Conservation (phyloP, 2,113 vertebrate genomes). For the Vulpes lagopus region DNA sequence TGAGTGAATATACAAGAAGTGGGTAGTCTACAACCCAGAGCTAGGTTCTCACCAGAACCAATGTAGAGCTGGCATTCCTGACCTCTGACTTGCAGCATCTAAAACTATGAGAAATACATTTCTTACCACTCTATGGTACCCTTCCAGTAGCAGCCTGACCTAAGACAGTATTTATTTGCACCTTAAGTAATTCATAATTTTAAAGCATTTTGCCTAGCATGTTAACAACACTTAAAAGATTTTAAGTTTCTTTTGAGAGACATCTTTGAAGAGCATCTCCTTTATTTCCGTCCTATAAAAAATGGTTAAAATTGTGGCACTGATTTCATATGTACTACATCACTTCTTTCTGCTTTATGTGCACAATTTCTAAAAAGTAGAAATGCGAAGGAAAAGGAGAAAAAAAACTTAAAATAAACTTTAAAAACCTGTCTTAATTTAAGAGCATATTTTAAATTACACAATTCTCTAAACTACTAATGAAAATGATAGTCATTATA, state of each 20-base stretch:
- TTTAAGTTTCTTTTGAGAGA: neutral
- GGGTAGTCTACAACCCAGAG: neutral
- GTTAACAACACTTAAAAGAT: neutral
- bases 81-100: neutral
- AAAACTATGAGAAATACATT: neutral
- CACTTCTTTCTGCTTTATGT: neutral
- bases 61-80: neutral
- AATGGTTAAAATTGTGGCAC: neutral
- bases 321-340: neutral
- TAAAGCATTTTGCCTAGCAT: neutral
- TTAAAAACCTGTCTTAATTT: neutral
- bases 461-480: neutral
- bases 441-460: conserved; percentile 31
- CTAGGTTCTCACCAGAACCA: neutral
- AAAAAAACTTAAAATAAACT: neutral
- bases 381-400: neutral
- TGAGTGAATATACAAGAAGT: neutral
- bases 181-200: neutral
- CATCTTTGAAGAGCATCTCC: neutral
- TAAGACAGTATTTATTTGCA: neutral
- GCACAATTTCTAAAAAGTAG: neutral
- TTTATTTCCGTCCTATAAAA: neutral
- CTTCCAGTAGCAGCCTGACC: neutral
- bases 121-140: neutral
- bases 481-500: conserved; percentile 23